Percentiles rank a stretch among this genome's conserved stretches.
These are phyloP conservation scores for Eulemur albifrons DNA, from an alignment of 2,797 vertebrate species.

Conservation along the genomic window DNA sequence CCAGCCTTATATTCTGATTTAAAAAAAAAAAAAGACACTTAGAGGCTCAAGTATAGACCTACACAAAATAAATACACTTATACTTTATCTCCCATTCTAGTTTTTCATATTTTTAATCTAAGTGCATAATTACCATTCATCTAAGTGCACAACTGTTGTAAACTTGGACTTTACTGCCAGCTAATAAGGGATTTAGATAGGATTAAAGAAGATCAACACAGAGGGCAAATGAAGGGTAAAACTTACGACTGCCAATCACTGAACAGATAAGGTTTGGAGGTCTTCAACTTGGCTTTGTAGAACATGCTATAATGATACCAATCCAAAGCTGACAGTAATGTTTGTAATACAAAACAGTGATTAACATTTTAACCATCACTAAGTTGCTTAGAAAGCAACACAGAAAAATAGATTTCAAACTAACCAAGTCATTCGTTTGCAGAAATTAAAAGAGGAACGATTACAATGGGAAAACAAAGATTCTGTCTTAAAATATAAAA, in stretches of 20 bases:
- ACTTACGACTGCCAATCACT: not conserved
- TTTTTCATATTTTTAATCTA: constrained; percentile 32
- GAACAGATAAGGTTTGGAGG: not conserved
- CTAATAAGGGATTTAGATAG: constrained; percentile 75
- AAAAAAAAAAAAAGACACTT: not conserved
- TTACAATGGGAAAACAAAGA: not conserved
- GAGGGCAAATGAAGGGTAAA: constrained; percentile 82
- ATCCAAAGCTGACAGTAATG: not conserved
- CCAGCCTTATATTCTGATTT: not conserved
- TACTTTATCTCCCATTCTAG: not conserved
- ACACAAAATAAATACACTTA: not conserved
- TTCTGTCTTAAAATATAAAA: not conserved
- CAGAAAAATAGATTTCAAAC: not conserved
- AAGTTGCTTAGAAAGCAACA: constrained; percentile 14
- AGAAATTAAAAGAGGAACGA: constrained; percentile 5
- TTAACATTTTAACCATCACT: not conserved
- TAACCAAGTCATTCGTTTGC: not conserved
- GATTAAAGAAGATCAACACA: constrained; percentile 82
- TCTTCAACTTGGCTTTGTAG: not conserved
- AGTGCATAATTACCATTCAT: not conserved
- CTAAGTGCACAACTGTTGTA: not conserved
- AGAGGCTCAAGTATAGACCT: not conserved
- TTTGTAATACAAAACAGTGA: not conserved
- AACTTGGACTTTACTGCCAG: constrained; percentile 36
- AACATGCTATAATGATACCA: not conserved